These are phyloP conservation scores for Tuta absoluta DNA, from an alignment of 2,888 invertebrate species.

Conservation along the genomic window DNA sequence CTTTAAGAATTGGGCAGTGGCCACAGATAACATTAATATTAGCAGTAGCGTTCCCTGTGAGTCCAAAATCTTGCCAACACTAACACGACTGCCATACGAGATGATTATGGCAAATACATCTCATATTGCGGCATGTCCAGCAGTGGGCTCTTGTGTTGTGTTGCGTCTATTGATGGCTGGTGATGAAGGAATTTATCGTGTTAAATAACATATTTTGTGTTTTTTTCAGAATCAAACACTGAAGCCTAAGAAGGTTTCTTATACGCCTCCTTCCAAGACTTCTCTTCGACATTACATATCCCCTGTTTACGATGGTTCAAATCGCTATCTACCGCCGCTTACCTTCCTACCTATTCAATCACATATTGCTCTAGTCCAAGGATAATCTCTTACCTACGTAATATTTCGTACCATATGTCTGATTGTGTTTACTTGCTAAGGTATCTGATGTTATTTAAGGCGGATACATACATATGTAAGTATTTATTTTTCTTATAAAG, in stretches of 20 bases:
- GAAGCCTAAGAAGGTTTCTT: conserved; percentile 37
- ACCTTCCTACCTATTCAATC: background rate
- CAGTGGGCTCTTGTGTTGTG: no score
- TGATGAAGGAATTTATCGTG: no score
- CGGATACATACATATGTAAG: background rate
- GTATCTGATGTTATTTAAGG: background rate
- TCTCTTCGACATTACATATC: background rate
- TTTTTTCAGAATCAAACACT: conserved; percentile 60
- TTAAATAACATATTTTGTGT: conserved; percentile 26
- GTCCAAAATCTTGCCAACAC: no score
- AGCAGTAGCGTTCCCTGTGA: no score
- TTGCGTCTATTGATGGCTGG: no score
- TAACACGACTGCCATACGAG: no score
- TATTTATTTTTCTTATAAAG: background rate
- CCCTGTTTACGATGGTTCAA: background rate
- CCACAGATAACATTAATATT: no score
- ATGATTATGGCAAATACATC: no score
- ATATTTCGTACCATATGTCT: background rate
- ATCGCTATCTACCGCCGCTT: background rate
- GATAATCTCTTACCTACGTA: background rate
- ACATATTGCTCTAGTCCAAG: background rate
- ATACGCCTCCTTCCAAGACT: background rate
- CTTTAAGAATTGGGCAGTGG: no score
- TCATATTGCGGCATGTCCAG: no score
- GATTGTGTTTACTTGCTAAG: background rate